Conservation (phyloP, 2,113 vertebrate genomes). For the Malaclemys terrapin region DNA sequence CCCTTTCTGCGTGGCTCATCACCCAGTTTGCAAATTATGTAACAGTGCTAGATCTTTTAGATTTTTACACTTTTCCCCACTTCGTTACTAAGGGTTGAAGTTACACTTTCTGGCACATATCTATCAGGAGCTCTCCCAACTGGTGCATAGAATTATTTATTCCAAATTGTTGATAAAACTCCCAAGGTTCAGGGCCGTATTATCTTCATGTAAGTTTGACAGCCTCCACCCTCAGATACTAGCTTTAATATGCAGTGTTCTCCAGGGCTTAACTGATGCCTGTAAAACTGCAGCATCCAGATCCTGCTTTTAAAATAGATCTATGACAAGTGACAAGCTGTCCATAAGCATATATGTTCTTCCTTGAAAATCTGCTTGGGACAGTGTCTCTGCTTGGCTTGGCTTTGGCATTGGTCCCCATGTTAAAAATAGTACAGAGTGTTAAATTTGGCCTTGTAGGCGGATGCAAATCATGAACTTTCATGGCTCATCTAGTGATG, state of each 20-base stretch:
- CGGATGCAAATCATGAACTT: not conserved
- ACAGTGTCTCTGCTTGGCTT: constrained; percentile 10
- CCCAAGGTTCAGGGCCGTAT: not conserved
- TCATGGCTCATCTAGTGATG: not conserved
- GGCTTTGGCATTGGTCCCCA: not conserved
- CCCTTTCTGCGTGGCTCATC: too few relatives aligned
- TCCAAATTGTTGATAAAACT: constrained; percentile 17
- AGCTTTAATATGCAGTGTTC: not conserved
- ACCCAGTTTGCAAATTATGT: too few relatives aligned
- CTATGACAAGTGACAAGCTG: constrained; percentile 51
- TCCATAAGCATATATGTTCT: constrained; percentile 22
- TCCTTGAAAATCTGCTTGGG: constrained; percentile 8
- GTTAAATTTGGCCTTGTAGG: not conserved
- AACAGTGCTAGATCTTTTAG: not conserved
- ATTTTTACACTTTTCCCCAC: not conserved
- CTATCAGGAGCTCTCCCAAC: not conserved
- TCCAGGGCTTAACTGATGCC: not conserved
- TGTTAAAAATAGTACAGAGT: not conserved
- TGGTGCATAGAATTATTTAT: not conserved
- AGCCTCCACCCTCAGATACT: not conserved
- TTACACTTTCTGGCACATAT: not conserved
- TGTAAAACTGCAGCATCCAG: constrained; percentile 8
- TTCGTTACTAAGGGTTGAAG: not conserved
- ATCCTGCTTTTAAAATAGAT: constrained; percentile 9
- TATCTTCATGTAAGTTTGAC: not conserved